These are phyloP conservation scores for Miltochrista miniata DNA, from an alignment of 2,888 invertebrate species.

Conservation along the genomic window DNA sequence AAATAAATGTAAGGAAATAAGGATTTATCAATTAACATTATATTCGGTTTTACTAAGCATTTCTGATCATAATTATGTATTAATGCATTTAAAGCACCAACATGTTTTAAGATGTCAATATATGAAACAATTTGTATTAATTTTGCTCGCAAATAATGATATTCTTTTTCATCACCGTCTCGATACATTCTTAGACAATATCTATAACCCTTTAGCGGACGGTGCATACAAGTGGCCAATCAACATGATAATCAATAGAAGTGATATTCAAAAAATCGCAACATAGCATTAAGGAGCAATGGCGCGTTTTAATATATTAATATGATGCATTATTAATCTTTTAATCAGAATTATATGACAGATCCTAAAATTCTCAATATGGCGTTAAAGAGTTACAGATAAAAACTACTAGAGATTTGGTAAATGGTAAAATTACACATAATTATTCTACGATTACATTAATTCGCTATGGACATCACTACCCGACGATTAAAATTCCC, in stretches of 20 bases:
- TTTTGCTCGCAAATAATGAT: slow-evolving; percentile 22
- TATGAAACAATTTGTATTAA: slow-evolving; percentile 44
- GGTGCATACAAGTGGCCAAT: too few species aligned
- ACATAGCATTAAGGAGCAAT: too few species aligned
- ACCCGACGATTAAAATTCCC: slow-evolving; percentile 67
- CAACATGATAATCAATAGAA: too few species aligned
- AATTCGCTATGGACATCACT: slow-evolving; percentile 67
- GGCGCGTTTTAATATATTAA: too few species aligned
- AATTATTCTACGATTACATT: slow-evolving; percentile 59
- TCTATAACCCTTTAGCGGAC: neutral
- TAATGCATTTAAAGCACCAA: slow-evolving; percentile 69
- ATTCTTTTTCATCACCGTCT: slow-evolving; percentile 17
- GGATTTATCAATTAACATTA: slow-evolving; percentile 57
- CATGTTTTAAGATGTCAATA: slow-evolving; percentile 50
- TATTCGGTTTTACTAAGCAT: slow-evolving; percentile 51
- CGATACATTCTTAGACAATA: slow-evolving; percentile 21
- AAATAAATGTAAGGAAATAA: slow-evolving; percentile 54
- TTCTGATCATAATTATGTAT: slow-evolving; percentile 60
- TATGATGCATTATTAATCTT: too few species aligned
- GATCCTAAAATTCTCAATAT: too few species aligned
- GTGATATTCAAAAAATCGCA: too few species aligned
- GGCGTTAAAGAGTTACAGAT: slow-evolving; percentile 14
- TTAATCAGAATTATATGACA: too few species aligned
- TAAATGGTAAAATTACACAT: slow-evolving; percentile 65
- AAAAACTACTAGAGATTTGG: slow-evolving; percentile 67